Conservation (phyloP, 2,113 vertebrate genomes). For the Pyrgilauda ruficollis region DNA sequence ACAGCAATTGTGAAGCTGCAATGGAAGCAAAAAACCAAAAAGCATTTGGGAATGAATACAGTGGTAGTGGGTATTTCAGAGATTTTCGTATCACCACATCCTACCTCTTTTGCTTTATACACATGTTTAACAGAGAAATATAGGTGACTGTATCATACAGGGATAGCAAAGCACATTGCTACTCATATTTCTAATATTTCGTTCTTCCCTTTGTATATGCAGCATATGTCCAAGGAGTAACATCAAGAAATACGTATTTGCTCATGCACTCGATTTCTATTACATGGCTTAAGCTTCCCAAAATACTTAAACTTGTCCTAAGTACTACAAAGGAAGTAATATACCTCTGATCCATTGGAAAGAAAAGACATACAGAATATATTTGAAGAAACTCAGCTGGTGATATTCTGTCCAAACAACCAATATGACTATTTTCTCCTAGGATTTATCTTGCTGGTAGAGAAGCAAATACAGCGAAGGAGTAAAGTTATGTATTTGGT, state of each 20-base stretch:
- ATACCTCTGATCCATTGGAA: not conserved
- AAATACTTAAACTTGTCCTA: not conserved
- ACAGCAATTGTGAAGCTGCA: not conserved
- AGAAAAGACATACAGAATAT: not conserved
- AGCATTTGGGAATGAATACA: not conserved
- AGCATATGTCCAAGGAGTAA: not conserved
- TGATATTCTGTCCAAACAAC: not conserved
- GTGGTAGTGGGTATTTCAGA: not conserved
- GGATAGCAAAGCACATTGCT: not conserved
- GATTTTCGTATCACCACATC: not conserved
- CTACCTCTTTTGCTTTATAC: not conserved
- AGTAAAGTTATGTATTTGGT: not conserved
- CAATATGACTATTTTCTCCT: not conserved
- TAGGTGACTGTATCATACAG: rapidly evolving
- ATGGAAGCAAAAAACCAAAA: not conserved
- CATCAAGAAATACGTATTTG: not conserved
- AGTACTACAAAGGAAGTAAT: not conserved
- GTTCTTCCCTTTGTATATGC: not conserved
- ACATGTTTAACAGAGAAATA: not conserved
- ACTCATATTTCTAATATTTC: not conserved
- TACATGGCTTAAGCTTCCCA: not conserved
- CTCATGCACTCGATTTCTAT: not conserved
- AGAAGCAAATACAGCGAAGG: not conserved
- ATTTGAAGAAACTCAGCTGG: not conserved
- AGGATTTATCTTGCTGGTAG: not conserved